These are phyloP conservation scores for Diachasmimorpha longicaudata DNA, from an alignment of 1,140 invertebrate species.

Conservation along the genomic window DNA sequence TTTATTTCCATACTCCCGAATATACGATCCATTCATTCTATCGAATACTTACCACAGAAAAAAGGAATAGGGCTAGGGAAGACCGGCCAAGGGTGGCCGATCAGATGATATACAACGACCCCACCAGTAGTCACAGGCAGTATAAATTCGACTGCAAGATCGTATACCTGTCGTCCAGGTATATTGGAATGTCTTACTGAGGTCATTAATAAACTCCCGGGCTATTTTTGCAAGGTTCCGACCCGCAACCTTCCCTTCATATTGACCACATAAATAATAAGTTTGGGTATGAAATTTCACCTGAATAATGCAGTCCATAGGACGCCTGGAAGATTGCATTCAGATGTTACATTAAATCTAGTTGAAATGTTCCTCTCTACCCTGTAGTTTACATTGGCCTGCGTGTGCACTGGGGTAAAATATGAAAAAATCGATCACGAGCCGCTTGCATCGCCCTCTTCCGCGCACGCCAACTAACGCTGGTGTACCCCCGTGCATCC, in stretches of 20 bases:
- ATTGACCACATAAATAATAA: not conserved
- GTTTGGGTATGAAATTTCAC: not conserved
- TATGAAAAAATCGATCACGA: not conserved
- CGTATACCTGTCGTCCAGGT: conserved; percentile 7
- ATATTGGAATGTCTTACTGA: not conserved
- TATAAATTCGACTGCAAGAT: not conserved
- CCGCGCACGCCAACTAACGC: not conserved
- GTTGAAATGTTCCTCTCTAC: not conserved
- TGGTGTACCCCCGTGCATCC: not conserved
- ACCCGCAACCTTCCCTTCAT: too few species aligned
- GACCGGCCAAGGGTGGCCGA: too few species aligned
- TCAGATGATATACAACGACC: too few species aligned
- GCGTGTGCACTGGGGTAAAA: not conserved
- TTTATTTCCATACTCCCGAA: too few species aligned
- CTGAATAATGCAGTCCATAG: not conserved
- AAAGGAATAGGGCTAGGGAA: too few species aligned
- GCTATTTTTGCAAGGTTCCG: not conserved
- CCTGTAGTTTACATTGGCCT: not conserved
- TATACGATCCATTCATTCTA: too few species aligned
- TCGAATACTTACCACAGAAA: too few species aligned
- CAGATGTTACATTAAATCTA: not conserved
- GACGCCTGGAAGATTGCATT: not conserved
- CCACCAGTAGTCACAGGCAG: not conserved
- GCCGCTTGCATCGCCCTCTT: not conserved
- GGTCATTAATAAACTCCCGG: not conserved